Base-by-base conservation (phyloP, 2,113 vertebrate genomes). In the Pao palembangensis region DNA sequence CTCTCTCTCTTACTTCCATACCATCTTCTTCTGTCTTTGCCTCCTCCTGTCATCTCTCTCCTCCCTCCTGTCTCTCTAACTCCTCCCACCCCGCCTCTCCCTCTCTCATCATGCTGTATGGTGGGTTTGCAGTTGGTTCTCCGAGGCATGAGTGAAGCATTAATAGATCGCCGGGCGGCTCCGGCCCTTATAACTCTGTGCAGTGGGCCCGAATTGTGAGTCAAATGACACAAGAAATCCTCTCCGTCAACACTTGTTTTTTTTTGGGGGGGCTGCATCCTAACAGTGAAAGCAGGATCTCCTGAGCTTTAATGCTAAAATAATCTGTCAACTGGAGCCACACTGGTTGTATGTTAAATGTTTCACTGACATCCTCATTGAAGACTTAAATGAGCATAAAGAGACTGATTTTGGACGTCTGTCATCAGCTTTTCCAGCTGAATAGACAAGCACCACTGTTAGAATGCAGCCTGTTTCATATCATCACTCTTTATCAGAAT, bases 181-280 rank as follows among this genome's bases (percentile, higher is more conserved):
- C 97, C 95, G 87, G 97, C 96, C 89, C 95, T 98, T 92, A 97
- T 99, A 90, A 94, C 95, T 92, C 96, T 99, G 92, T 98, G 95
- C 94, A 95, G 95, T 97, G 97, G 96, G 92, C 95, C 96, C 82
- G 94, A 99, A 98, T 98, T 98, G 96, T 98, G 96, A 99, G 96
- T 99, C 91, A 85, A 92, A 90, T 80, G 74, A 93, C 89, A 92
- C 88, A 90, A 73, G 69, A 77, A 71, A 78, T 66, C 28, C 67
- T 81, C 34, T 81, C 31, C 69, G 25, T 77, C 48, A 71, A 82
- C 78, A 67, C 28, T 47, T 79, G 25, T 81, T 70, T 63, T 74
- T 65, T 75, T 47, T 5, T 4, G n/a, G n/a, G n/a, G n/a, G 69
- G 83, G 83, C 78, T 88, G 81, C 83, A 79, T 83, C 61, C 81